Evolutionary conservation across 2,797 vertebrate genomes (phyloP), one percentile per base, ranked within the genome.

Genomic region (Setipinna tenuifilis): DNA sequence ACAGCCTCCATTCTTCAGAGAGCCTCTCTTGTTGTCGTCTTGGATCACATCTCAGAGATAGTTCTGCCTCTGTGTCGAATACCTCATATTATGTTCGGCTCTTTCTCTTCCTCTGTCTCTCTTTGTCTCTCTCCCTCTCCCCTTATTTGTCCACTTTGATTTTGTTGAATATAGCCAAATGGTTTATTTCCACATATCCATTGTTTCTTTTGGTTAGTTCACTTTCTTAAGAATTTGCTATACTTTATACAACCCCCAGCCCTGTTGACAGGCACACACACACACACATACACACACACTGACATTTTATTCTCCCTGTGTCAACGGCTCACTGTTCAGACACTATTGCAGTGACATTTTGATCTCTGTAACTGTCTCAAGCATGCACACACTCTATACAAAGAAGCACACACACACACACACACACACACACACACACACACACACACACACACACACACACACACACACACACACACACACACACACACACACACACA

Each of bases 31-130:
- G 12, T 82, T 88, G 85, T 88, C 85, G 87, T 86, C 81, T 89
- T 83, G 78, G 85, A 88, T 86, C 89, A 89, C 85, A 86, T 88
- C 82, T 85, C 35, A 19, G 35, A 78, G 31, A 78, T 44, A 78
- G 71, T 44, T 78, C 41, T 78, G 71, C 71, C 71, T 35, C 61
- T 23, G 61, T 28, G 61, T 65, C n/a, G n/a, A 65, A 31, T 9
- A 31, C 65, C 28, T 31, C 35, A 78, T 82, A 84, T 82, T 25
- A 57, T 59, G 50, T 54, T 44, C 61, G 62, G 16, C 21, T 84
- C 81, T 68, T 21, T 46, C 54, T 81, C 83, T 85, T 19, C n/a
- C 50, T 46, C 28, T 23, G 85, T 50, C 50, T 57, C 84, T 87
- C 19, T 17, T 48, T 31, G 1, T 83, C 71, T 41, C 71, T 46